Evolutionary conservation across 2,113 vertebrate genomes (phyloP), one percentile per base, ranked within the genome.

Genomic region (Mus musculus): DNA sequence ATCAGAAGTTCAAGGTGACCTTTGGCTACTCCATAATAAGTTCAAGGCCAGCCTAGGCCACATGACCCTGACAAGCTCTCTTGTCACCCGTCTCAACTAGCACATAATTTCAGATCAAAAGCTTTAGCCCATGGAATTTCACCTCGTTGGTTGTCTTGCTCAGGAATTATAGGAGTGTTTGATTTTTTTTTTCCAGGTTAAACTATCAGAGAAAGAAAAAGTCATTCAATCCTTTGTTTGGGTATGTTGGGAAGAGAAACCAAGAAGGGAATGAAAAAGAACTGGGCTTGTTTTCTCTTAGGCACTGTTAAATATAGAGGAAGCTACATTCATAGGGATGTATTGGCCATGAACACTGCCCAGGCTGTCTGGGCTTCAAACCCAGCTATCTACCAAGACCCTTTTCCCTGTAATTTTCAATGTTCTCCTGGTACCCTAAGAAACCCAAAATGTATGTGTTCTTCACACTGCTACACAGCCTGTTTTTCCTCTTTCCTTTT

Each of bases 71-170:
- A 65, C 56, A 92, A 46, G 49, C n/a, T 82, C 13, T 91, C 4
- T 96, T 89, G 76, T 77, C 75, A 46, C 42, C 39, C 22, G 10
- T 82, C 94, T 75, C 46, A 63, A 0, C 33, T 67, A 71, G 49
- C 59, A 71, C 10, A 5, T 12, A 69, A 63, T 36, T 69, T 67
- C 22, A 46, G 49, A 82, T 93, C 56, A 17, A 71, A 19, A 42
- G 67, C 71, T 63, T 96, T 19, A 54, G 52, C 65, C 63, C 39
- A 9, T 3, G 67, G 91, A 88, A 46, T 78, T 81, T 88, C 69
- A 82, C 86, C 54, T 73, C 42, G 17, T 36, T 75, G 42, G 52
- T 93, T 94, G 93, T 86, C 75, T 78, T 94, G 86, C 63, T 80
- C 33, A 73, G 93, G 89, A 72, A 42, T 73, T 28, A 28, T 67